Evolutionary conservation across 2,888 invertebrate genomes (phyloP).

Genomic region (Brachypalpus laphriformis): DNA sequence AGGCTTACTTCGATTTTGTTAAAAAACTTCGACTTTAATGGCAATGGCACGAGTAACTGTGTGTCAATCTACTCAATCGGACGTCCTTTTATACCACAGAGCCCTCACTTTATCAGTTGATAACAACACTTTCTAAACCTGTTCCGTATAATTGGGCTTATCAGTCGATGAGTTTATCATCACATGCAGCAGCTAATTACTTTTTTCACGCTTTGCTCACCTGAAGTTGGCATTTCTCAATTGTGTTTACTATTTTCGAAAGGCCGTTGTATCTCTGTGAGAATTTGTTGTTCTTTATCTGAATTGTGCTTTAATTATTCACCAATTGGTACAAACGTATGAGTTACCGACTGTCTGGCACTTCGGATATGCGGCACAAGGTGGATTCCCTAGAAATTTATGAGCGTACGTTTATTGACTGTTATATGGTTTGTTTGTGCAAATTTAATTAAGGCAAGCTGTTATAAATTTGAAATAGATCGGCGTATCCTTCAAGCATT

Average conservation of each 20-base stretch:
- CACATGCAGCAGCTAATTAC: constrained; percentile 6
- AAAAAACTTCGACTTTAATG: background rate
- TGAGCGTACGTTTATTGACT: background rate
- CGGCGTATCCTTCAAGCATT: no score
- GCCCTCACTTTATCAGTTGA: background rate
- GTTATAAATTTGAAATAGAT: background rate
- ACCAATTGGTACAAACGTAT: background rate
- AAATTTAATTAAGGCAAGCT: background rate
- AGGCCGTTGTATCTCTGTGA: background rate
- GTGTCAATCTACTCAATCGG: background rate
- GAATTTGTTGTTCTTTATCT: constrained; percentile 2
- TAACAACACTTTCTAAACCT: constrained; percentile 8
- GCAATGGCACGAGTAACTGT: background rate
- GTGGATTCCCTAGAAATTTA: background rate
- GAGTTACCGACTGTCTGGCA: background rate
- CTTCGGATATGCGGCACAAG: background rate
- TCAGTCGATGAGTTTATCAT: constrained; percentile 19
- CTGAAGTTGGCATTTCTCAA: background rate
- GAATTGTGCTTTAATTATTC: background rate
- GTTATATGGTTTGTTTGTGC: background rate
- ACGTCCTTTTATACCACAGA: constrained; percentile 18
- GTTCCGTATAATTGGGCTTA: constrained; percentile 19
- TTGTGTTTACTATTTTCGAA: background rate
- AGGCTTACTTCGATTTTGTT: constrained; percentile 11
- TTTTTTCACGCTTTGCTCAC: constrained; percentile 15